Base-by-base conservation (phyloP, 2,888 invertebrate genomes). In the Mythimna albipuncta region DNA sequence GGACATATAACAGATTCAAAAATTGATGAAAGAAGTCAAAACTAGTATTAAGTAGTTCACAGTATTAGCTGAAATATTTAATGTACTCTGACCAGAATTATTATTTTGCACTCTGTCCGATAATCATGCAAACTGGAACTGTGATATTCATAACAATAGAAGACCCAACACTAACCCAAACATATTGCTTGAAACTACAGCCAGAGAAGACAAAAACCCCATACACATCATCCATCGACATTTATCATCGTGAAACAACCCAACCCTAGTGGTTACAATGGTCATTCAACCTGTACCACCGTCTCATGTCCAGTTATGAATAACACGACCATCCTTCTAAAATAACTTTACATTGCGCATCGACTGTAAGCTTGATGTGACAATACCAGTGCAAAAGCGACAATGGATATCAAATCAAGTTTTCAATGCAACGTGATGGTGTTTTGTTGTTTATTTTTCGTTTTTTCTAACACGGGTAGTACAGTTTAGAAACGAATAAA, bases 181-280 rank as follows among this genome's bases (percentile, higher is more conserved):
- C 72, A 68, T 67, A 67, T 64, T 81, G 61, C 61, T 54, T 50
- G 58, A 76, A 64, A 64, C 59, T 54, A 72, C 47, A 47, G 21
- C 19, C 62, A 7, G 32, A 32, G 61, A 70, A 64, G 66, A 77
- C 72, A 79, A 81, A 77, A 77, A 69, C 52, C 32, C 63, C 62
- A 44, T 47, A 72, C 78, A 82, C 67, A 79, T 79, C 82, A 81
- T 71, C 55, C 67, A 79, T 79, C 72, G 79, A 82, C 78, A 79
- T 79, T 82, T 82, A 79, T 82, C 79, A 79, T 82, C 58, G 66
- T 32, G 66, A 72, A 79, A 79, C 78, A 77, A 82, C 82, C 72
- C 58, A 65, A 72, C 82, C 78, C 65, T 72, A 52, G 67, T 72
- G 57, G 82, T 79, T 82, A 82, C 79, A 82, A 59, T 52, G 78